Evolutionary conservation across 2,797 vertebrate genomes (phyloP).

Genomic region (Tenualosa ilisha): DNA sequence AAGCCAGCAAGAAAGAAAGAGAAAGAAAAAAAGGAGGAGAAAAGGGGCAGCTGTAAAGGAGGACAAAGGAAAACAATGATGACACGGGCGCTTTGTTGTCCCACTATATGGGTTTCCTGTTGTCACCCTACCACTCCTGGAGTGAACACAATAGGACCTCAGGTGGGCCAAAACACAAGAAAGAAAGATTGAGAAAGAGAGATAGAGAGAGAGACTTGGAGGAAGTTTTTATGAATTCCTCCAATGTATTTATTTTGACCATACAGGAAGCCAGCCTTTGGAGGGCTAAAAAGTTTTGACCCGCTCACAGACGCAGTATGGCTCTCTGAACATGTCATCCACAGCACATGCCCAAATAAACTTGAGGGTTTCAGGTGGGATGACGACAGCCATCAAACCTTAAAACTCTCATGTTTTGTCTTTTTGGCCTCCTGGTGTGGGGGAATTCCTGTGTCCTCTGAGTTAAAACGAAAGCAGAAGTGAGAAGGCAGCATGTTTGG

Average conservation of each 20-base stretch:
- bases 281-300: constrained; percentile 19
- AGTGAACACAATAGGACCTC: neutral
- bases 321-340: neutral
- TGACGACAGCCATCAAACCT: constrained; percentile 47
- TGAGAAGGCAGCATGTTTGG: constrained; percentile 52
- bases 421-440: neutral
- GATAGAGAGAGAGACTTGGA: constrained; percentile 35
- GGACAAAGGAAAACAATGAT: neutral
- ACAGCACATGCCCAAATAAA: neutral
- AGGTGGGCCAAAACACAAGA: neutral
- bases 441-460: neutral
- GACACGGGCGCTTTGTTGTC: neutral
- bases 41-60: neutral
- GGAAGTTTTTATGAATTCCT: constrained; percentile 1
- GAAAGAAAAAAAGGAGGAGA: neutral
- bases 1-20: neutral
- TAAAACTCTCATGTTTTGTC: constrained; percentile 53
- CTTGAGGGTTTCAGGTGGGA: constrained; percentile 28
- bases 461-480: constrained; percentile 55
- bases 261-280: neutral
- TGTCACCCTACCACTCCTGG: neutral
- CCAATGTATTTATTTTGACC: neutral
- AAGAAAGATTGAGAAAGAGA: constrained; percentile 27
- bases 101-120: neutral
- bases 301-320: constrained; percentile 27